phyloP scores from a whole-genome alignment of 2,113 vertebrate species.

The Dipodomys ordii region DNA sequence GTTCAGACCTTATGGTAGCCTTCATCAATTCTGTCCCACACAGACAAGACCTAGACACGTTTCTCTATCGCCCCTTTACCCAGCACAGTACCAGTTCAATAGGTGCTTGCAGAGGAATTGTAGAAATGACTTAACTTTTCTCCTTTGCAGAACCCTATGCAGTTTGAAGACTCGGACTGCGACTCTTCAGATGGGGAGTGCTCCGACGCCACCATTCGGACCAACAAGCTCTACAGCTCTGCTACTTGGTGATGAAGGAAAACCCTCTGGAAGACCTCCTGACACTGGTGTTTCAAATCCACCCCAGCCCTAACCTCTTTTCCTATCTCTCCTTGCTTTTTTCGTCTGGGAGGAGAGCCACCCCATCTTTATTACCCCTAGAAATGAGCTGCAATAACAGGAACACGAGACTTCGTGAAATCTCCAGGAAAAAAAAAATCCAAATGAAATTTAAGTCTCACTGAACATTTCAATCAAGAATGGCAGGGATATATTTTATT shows the following conservation, averaged over 20 bases:
- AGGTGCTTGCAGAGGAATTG: not conserved
- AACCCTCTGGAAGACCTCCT: slow-evolving; percentile 65
- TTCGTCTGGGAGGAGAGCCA: slow-evolving; percentile 82
- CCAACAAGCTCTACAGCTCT: slow-evolving; percentile 94
- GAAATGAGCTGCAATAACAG: slow-evolving; percentile 91
- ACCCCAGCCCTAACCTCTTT: slow-evolving; percentile 69
- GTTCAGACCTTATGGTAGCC: not conserved
- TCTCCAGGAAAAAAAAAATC: slow-evolving; percentile 87
- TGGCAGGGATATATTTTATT: slow-evolving; percentile 98
- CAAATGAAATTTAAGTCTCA: slow-evolving; percentile 88
- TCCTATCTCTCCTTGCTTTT: slow-evolving; percentile 79
- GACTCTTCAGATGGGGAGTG: slow-evolving; percentile 98
- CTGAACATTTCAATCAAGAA: slow-evolving; percentile 93
- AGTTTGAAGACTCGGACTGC: slow-evolving; percentile 96
- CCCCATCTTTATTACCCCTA: slow-evolving; percentile 83
- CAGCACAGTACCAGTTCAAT: not conserved
- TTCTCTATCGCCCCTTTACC: not conserved
- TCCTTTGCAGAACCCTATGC: slow-evolving; percentile 92
- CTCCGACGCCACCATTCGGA: slow-evolving; percentile 97
- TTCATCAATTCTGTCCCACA: not conserved
- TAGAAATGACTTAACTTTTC: not conserved
- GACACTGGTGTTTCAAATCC: slow-evolving; percentile 79
- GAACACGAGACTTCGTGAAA: slow-evolving; percentile 81
- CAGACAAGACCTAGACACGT: not conserved
- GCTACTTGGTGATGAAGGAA: slow-evolving; percentile 94